phyloP scores from a whole-genome alignment of 2,113 vertebrate genomes.

The Eulacestoma nigropectus region DNA sequence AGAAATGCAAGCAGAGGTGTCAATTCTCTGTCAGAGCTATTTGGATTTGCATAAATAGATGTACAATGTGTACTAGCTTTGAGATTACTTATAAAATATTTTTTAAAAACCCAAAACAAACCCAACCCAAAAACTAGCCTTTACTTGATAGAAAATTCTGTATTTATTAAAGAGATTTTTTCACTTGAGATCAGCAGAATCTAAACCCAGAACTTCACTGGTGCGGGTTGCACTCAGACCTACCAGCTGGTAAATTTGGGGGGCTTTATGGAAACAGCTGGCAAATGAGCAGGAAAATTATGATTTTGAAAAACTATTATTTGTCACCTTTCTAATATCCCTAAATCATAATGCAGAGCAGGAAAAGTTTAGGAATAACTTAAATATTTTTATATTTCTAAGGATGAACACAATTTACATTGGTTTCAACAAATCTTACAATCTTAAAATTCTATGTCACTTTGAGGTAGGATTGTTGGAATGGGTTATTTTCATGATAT shows the following conservation, averaged over 20 bases:
- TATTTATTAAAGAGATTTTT: neutral
- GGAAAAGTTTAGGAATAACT: neutral
- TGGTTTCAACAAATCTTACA: neutral
- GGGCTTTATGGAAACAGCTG: constrained; percentile 67
- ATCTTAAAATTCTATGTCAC: neutral
- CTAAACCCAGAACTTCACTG: constrained; percentile 30
- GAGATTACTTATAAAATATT: neutral
- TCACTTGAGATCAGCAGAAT: constrained; percentile 21
- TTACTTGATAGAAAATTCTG: neutral
- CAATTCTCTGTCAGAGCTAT: neutral
- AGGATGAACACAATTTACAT: neutral
- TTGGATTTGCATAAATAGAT: neutral
- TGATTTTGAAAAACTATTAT: constrained; percentile 71
- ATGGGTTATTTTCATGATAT: neutral
- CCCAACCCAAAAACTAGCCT: neutral
- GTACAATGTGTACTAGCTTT: neutral
- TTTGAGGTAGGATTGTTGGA: neutral
- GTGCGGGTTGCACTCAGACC: constrained; percentile 10
- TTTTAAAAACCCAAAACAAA: neutral
- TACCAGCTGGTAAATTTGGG: constrained; percentile 51
- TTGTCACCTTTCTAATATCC: neutral
- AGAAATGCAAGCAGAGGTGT: neutral
- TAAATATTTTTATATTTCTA: neutral
- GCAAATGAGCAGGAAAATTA: constrained; percentile 70
- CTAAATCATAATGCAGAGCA: neutral